These are phyloP conservation scores for Phylloscopus whistleri DNA, from an alignment of 2,113 vertebrate genomes.

Conservation along the genomic window DNA sequence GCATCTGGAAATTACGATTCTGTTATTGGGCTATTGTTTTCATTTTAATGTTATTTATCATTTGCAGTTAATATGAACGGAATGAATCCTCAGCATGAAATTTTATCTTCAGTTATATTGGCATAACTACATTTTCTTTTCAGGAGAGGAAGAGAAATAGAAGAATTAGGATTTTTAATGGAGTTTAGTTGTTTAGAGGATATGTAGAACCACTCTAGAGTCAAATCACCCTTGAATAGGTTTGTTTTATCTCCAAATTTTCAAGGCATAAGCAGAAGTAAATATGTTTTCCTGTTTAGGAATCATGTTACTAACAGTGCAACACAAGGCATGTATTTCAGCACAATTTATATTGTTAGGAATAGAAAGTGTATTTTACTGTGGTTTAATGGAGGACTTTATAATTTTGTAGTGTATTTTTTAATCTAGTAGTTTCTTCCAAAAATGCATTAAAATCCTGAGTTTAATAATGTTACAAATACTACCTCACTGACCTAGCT, in stretches of 20 bases:
- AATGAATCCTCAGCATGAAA: slow-evolving; percentile 26
- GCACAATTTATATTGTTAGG: background rate
- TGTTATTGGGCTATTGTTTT: background rate
- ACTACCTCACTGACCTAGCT: background rate
- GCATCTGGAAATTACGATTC: background rate
- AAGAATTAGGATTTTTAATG: slow-evolving; percentile 32
- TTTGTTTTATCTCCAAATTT: slow-evolving; percentile 10
- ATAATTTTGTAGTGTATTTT: background rate
- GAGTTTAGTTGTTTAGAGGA: slow-evolving; percentile 35
- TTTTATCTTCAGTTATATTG: slow-evolving; percentile 19
- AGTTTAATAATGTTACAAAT: background rate
- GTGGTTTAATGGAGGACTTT: background rate
- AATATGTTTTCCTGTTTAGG: background rate
- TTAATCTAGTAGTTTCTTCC: background rate
- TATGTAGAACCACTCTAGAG: slow-evolving; percentile 30
- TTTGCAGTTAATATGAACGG: background rate
- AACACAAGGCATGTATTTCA: background rate
- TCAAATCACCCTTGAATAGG: background rate
- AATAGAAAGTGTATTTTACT: background rate
- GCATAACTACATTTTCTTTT: slow-evolving; percentile 43
- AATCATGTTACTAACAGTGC: background rate
- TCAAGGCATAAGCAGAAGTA: background rate
- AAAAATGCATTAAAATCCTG: background rate
- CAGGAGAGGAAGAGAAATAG: slow-evolving; percentile 16
- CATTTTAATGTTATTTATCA: background rate